Base-by-base conservation (phyloP, 2,888 invertebrate genomes). In the Drosophila lacicola region DNA sequence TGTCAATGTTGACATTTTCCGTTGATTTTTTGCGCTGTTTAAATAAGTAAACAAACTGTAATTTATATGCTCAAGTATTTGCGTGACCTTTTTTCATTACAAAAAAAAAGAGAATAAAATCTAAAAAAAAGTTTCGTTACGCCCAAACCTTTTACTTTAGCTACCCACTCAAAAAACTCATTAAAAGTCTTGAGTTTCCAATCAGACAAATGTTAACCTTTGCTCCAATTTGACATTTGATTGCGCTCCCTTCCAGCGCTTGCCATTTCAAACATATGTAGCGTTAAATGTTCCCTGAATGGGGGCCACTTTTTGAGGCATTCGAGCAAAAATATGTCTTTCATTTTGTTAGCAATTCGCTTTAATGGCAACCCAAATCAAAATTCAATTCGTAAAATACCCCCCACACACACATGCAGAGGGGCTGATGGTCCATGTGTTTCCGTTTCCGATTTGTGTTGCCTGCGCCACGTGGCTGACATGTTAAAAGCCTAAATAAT, bases 401-500 rank as follows among this genome's bases (percentile, higher is more conserved):
- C 54, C 50, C 54, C 34, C 44, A 63, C 33, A 34, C 36, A 69
- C 17, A 34, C 39, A 46, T 25, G 25, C 13, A 46, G 21, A 44
- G 21, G 41, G 42, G 33, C 11, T 14, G 29, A 58, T 21, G 45
- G 13, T 36, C 19, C 47, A 36, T 49, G 19, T 70, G 67, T 51
- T 72, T 74, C 74, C 74, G 78, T 67, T 81, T 80, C 81, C 81
- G 81, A 58, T 80, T 75, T 81, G 55, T 70, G 69, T 67, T 63
- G 69, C 67, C 53, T 19, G 44, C 49, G 70, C 61, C 80, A 80
- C 80, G 80, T 80, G 79, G 76, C 82, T 79, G 79, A 81, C 79
- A 81, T 80, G 79, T 73, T 80, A 76, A 80, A 81, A 81, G 79
- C 79, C 73, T 76, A 73, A 81, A 80, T 80, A 80, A 81, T 81